These are phyloP conservation scores for Heteronetta atricapilla DNA, from an alignment of 2,113 vertebrate genomes.

Conservation along the genomic window DNA sequence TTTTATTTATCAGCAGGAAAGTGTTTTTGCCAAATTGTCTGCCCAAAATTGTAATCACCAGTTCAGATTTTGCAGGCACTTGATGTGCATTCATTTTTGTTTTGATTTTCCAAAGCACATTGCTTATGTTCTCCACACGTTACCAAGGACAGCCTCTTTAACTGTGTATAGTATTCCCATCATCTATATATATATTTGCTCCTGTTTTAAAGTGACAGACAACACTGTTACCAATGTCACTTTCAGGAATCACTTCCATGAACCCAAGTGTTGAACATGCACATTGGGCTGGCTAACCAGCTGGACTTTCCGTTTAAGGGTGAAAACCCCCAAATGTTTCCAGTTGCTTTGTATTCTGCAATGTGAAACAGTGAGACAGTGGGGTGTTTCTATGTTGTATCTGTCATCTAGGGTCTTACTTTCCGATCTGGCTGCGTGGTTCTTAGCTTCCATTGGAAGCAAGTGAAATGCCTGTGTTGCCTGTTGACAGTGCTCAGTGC, in stretches of 20 bases:
- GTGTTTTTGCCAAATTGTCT: neutral
- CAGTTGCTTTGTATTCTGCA: neutral
- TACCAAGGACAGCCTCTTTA: neutral
- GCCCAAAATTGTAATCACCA: neutral
- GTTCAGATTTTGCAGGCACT: neutral
- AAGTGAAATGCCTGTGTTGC: neutral
- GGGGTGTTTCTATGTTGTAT: neutral
- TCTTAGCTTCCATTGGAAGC: neutral
- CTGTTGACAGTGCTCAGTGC: neutral
- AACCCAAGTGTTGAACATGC: neutral
- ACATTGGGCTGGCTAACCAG: neutral
- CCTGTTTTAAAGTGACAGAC: neutral
- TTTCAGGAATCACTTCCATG: neutral
- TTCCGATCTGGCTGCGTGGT: accelerated
- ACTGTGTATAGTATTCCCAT: neutral
- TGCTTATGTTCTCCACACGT: neutral
- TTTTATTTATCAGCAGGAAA: neutral
- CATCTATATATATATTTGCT: neutral
- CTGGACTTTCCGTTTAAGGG: neutral
- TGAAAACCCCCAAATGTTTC: neutral
- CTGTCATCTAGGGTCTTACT: neutral
- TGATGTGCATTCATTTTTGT: neutral
- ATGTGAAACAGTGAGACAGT: neutral
- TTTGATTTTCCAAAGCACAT: neutral
- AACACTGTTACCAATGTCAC: neutral